Evolutionary conservation across 2,797 vertebrate genomes (phyloP), one percentile per base, ranked within the genome.

Genomic region (Gallinago stenura): DNA sequence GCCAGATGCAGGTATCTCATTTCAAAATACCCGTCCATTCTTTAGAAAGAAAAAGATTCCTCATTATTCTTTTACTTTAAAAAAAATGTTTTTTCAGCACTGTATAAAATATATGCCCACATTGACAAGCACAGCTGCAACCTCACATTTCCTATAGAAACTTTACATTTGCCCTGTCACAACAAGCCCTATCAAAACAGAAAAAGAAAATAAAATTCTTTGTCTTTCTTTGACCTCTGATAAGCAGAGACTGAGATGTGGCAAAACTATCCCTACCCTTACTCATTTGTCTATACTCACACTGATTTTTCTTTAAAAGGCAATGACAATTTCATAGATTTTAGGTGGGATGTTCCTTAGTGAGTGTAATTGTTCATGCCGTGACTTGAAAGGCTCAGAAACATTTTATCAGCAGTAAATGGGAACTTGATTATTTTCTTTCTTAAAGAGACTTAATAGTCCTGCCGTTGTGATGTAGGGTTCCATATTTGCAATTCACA

Each of bases 1-100:
- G 35, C 54, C 83, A 92, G 94, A 87, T 94, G 81, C 73, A 92
- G 82, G 65, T 95, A 89, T 85, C 60, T 86, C 19, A 73, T 94
- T 95, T 91, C 79, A 87, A 95, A 95, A 87, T 83, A 83, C 9
- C 14, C 60, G 83, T 87, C 68, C 22, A 45, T 83, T 95, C 50
- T 81, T 94, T 48, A 77, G 43, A 39, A 66, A 71, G 19, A 71
- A 77, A 71, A 68, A 61, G 7, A 15, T 77, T 53, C 71, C 3
- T 5, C 30, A 31, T 72, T 50, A 30, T 56, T 80, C 10, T 75
- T 19, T 68, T 64, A 19, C 13, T 73, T 56, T 78, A 70, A 18
- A 2, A 77, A 73, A 77, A 41, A 25, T 43, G 1, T 15, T 72
- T 53, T 89, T 87, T 83, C 51, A 90, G 24, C 0, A 2, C 70